phyloP scores from a whole-genome alignment of 2,797 vertebrate species.

The Onychomys torridus region DNA sequence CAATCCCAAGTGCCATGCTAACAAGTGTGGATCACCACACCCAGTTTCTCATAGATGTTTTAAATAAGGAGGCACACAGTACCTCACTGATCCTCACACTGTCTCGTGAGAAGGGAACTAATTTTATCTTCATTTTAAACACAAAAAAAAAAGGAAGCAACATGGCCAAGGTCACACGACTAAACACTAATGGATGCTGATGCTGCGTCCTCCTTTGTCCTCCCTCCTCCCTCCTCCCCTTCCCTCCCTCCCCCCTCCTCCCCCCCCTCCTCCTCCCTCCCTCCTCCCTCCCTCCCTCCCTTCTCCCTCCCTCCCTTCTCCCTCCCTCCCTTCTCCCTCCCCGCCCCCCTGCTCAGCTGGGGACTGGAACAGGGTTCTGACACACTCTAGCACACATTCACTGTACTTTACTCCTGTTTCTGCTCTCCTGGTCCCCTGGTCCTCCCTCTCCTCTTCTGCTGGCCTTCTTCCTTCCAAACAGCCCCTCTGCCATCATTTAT shows the following conservation, averaged over 20 bases:
- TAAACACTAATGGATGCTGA: background rate
- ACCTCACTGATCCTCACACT: background rate
- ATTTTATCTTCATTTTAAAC: background rate
- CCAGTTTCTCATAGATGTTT: background rate
- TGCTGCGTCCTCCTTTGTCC: no score
- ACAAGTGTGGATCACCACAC: background rate
- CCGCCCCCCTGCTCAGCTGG: no score
- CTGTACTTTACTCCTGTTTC: background rate
- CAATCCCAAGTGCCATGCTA: no score
- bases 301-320: background rate
- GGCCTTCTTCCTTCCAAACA: background rate
- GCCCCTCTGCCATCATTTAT: no score
- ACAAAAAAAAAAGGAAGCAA: background rate
- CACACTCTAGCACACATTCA: background rate
- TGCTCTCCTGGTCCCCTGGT: background rate
- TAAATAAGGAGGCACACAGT: background rate
- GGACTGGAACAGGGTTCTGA: background rate
- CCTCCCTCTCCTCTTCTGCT: background rate
- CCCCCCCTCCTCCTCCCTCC: accelerated
- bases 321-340: no score
- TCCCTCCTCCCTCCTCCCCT: background rate
- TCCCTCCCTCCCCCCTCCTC: no score
- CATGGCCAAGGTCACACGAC: background rate
- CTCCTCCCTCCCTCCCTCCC: no score
- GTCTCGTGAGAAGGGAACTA: background rate